phyloP scores from a whole-genome alignment of 2,797 vertebrate genomes.

The Sciurus carolinensis region DNA sequence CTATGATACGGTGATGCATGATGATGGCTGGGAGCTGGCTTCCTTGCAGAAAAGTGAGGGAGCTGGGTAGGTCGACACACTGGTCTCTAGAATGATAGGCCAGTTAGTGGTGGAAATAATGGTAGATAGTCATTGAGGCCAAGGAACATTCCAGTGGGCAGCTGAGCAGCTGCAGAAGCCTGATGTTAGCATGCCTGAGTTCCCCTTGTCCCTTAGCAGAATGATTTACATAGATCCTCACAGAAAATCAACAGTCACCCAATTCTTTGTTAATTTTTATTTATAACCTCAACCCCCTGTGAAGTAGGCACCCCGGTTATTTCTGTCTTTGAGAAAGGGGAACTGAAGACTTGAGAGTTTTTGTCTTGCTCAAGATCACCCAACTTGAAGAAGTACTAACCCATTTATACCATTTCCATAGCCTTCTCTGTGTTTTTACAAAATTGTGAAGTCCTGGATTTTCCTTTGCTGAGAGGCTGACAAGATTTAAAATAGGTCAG shows the following conservation, averaged over 20 bases:
- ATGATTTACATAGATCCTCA: neutral
- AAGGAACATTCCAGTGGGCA: neutral
- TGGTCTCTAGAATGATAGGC: neutral
- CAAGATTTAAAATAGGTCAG: constrained; percentile 65
- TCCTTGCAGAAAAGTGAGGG: neutral
- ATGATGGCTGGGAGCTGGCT: neutral
- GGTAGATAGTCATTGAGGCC: neutral
- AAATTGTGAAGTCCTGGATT: neutral
- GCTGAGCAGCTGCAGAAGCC: neutral
- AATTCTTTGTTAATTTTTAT: neutral
- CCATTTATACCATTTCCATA: neutral
- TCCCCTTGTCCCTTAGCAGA: neutral
- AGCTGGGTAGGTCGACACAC: neutral
- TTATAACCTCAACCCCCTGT: neutral
- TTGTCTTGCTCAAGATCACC: constrained; percentile 7
- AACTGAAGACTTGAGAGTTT: neutral
- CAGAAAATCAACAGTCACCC: neutral
- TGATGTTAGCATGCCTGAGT: neutral
- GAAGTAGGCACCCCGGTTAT: neutral
- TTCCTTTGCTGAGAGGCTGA: constrained; percentile 5
- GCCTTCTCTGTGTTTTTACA: neutral
- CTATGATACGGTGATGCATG: neutral
- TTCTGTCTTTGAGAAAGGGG: neutral
- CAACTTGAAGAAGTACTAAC: neutral
- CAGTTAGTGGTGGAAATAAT: neutral